Percentiles rank a stretch among this genome's conserved stretches.
phyloP scores from a whole-genome alignment of 2,888 invertebrate genomes.

The Abrostola triplasia region DNA sequence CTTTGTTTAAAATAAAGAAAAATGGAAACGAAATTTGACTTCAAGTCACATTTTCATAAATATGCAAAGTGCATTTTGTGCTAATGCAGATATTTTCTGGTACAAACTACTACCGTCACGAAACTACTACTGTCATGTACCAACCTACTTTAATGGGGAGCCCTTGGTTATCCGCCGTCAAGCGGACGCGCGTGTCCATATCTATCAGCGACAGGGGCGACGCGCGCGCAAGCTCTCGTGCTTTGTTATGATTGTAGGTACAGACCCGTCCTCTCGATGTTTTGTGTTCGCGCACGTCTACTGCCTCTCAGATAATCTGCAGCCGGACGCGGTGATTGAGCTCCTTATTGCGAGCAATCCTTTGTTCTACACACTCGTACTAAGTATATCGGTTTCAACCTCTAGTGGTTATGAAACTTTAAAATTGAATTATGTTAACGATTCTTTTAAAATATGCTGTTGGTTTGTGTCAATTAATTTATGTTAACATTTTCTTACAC shows the following conservation, averaged over 20 bases:
- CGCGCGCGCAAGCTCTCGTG: background rate
- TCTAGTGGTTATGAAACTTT: too few relatives aligned
- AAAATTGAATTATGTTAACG: too few relatives aligned
- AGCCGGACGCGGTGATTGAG: slow-evolving; percentile 13
- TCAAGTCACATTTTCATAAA: too few relatives aligned
- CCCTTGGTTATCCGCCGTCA: slow-evolving; percentile 1
- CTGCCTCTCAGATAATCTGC: background rate
- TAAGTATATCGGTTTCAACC: too few relatives aligned
- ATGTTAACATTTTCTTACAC: too few relatives aligned
- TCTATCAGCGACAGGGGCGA: background rate
- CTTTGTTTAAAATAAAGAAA: too few relatives aligned
- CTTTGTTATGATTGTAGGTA: background rate
- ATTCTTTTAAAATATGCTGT: too few relatives aligned
- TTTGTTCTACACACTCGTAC: slow-evolving; percentile 6
- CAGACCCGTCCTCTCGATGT: background rate
- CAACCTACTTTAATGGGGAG: background rate
- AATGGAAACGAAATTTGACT: too few relatives aligned
- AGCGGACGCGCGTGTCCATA: slow-evolving; percentile 6
- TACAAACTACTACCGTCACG: too few relatives aligned
- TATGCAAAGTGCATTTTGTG: too few relatives aligned
- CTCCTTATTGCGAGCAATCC: background rate
- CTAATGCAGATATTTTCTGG: too few relatives aligned
- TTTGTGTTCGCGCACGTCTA: slow-evolving; percentile 10
- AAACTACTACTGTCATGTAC: background rate
- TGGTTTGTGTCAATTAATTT: too few relatives aligned